Evolutionary conservation across 2,888 invertebrate species (phyloP), one percentile per base, ranked within the genome.

Genomic region (Drosophila testacea): DNA sequence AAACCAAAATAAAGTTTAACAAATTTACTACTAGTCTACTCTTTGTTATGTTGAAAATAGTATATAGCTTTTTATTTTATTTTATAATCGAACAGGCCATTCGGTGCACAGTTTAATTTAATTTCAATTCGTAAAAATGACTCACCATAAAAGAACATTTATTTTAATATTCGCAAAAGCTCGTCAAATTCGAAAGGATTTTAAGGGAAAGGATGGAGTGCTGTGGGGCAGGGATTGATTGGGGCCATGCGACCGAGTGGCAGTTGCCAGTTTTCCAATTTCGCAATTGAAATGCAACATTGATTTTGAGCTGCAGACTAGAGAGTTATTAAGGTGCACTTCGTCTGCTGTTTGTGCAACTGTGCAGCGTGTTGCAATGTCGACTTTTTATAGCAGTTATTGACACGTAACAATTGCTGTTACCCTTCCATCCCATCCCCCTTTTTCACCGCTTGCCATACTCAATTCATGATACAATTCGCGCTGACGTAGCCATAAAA

Each of bases 341-440:
- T 68, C 34, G 61, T 57, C 41, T 59, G 68, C 46, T 63, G 28
- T 60, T 62, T 69, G 22, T 68, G 32, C 42, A 69, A 66, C 66
- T 41, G 55, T 62, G 65, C 61, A 66, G 73, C 73, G 66, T 44
- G 73, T 69, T 67, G 81, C 75, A 61, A 48, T 68, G 67, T 47
- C 62, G 34, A 59, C 69, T 78, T 85, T 85, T 79, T 79, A 71
- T 79, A 75, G 72, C 79, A 87, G 89, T 87, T 89, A 87, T 87
- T 87, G 89, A 87, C 87, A 87, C 88, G 87, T 85, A 89, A 88
- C 89, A 89, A 89, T 87, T 83, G 89, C 68, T 70, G 62, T 76
- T 76, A 61, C 9, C 52, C 61, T 44, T 39, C 34, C 32, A 47
- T 1, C n/a, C 13, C 22, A n/a, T 22, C 32, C 44, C 44, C 42